Base-by-base conservation (phyloP, 64 coral and sea anemone species). In the Montipora capricornis region DNA sequence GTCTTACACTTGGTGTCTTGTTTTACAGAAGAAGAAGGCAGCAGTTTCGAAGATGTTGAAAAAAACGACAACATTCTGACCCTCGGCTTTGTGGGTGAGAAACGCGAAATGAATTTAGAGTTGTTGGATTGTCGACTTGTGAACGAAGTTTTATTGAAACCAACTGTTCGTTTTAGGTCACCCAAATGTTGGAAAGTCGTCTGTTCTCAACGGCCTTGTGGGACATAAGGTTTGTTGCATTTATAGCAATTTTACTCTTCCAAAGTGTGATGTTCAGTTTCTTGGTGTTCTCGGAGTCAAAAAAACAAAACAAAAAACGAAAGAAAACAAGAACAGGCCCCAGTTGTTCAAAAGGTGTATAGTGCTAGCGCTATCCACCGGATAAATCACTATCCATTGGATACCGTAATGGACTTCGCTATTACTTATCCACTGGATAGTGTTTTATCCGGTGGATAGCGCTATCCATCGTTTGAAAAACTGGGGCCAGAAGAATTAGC, bases 101-200 rank as follows among this genome's bases (percentile, higher is more conserved):
- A 24, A 44, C 59, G 47, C 68, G 8, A 14, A 64, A 64, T 16
- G 52, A 55, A 37, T 37, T 37, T 37, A 37, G 37, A 37, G 37
- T 76, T 6, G 0, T 15, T 37, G 44, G 9, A 3, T 76, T 29
- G 74, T 76, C 46, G 44, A 76, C 22, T 8, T 6, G 53, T 29
- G 7, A 74, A 74, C 1, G 19, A 5, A 46, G 24, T 46, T 8
- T 8, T 0, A 76, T 5, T 15, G 12, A 3, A 46, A 76, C 13
- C 9, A 1, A 6, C 3, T 78, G 3, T 52, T 74, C 49, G 62
- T 66, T 51, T 62, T 49, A 99, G 98, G 98, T 55, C 98, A 99
- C 47, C 94, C 98, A 82, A 99, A 99, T 96, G 98, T 99, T 81
- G 98, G 98, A 26, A 99, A 99, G 76, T 99, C 98, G 2, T 99